phyloP scores from a whole-genome alignment of 2,113 vertebrate genomes.

The Alethe diademata region DNA sequence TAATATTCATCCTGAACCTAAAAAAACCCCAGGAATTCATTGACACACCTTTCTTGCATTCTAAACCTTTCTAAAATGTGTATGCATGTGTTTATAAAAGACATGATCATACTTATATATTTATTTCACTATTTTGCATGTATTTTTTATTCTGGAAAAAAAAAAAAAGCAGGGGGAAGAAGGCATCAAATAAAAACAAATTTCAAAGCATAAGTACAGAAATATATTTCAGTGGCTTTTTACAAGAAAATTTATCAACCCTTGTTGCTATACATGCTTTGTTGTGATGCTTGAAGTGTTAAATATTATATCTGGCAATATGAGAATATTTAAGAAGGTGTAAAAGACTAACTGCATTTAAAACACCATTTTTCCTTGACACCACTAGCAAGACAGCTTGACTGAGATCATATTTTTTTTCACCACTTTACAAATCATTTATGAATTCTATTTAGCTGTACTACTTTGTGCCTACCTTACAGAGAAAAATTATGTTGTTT shows the following conservation, averaged over 20 bases:
- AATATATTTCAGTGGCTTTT: not conserved
- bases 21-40: not conserved
- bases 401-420: not conserved
- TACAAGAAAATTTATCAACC: constrained; percentile 22
- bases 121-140: accelerated
- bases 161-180: not conserved
- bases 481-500: not conserved
- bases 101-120: not conserved
- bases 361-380: not conserved
- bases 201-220: not conserved
- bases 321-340: not conserved
- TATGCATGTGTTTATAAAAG: not conserved
- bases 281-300: not conserved
- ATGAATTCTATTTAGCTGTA: not conserved
- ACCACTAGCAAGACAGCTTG: not conserved
- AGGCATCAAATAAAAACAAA: not conserved
- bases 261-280: not conserved
- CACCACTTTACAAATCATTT: not conserved
- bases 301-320: not conserved
- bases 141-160: not conserved
- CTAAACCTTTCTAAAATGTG: not conserved
- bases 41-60: not conserved
- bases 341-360: not conserved
- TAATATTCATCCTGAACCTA: not conserved
- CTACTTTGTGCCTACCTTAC: not conserved